Base-by-base conservation (phyloP, 1,140 invertebrate species). In the Drosophila kanapiae region DNA sequence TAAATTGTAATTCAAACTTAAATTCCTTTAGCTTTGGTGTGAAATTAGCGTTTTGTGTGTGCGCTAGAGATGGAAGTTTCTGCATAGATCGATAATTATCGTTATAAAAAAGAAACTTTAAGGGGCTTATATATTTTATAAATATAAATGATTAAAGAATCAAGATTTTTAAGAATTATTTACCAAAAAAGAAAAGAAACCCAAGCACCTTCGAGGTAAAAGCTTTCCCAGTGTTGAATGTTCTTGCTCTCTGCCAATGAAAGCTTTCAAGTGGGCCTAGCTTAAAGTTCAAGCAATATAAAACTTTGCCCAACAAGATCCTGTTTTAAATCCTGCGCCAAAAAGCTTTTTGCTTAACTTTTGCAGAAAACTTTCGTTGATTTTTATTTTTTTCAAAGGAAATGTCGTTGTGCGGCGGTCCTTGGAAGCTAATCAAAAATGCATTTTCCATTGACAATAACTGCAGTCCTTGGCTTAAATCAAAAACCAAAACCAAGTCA, bases 371-470 rank as follows among this genome's bases (percentile, higher is more conserved):
- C 35, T 67, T 51, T 49, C 3, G 3, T 33, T 23, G 6, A 0
- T 40, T 40, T 8, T 23, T 59, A 14, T 5, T 60, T 63, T 18
- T 58, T 8, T 31, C 5, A 23, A 18, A n/a, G 37, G 16, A 23
- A 64, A 47, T 64, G 8, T 31, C 40, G 42, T 18, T 35, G 14
- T 29, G 7, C 13, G 33, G 33, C 9, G 33, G 33, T 6, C 9
- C 23, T 18, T 7, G 13, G 16, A n/a, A 70, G 68, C 68, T 47
- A 47, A 78, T 78, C 9, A 78, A 78, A 78, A 69, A 78, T 78
- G 75, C 74, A 78, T 77, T 78, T 69, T 23, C 38, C 60, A 75
- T 40, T 51, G 61, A 42, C 58, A 45, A 56, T 38, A 38, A 54
- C 60, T 75, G 71, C 71, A 75, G 18, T 71, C 4, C 56, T 57